Evolutionary conservation across 2,888 invertebrate genomes (phyloP).

Genomic region (Candidula unifasciata): DNA sequence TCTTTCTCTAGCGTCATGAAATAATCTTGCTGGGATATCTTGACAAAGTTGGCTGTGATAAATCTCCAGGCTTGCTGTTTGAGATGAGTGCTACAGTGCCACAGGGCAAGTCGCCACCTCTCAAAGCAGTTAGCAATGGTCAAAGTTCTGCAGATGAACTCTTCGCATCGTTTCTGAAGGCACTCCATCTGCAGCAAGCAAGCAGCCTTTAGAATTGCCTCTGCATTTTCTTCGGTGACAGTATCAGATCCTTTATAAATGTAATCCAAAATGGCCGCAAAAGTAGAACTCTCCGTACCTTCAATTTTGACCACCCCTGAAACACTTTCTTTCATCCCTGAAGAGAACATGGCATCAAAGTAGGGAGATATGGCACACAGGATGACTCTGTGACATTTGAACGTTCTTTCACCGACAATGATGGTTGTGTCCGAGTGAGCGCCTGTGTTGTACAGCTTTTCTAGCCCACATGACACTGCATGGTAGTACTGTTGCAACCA

Average conservation of each 20-base stretch:
- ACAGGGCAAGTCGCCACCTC: slow-evolving; percentile 88
- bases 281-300: slow-evolving; percentile 84
- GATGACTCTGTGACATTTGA: slow-evolving; percentile 68
- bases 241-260: slow-evolving; percentile 89
- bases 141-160: slow-evolving; percentile 85
- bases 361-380: slow-evolving; percentile 70
- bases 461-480: slow-evolving; percentile 58
- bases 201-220: slow-evolving; percentile 84
- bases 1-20: slow-evolving; percentile 82
- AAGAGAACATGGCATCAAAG: slow-evolving; percentile 68
- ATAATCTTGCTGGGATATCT: slow-evolving; percentile 64
- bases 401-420: slow-evolving; percentile 61
- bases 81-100: slow-evolving; percentile 85
- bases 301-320: slow-evolving; percentile 62
- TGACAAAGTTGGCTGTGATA: slow-evolving; percentile 80
- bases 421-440: slow-evolving; percentile 67
- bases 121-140: slow-evolving; percentile 89
- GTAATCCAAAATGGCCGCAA: slow-evolving; percentile 88
- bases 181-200: slow-evolving; percentile 91
- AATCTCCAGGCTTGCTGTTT: slow-evolving; percentile 83
- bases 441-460: slow-evolving; percentile 54
- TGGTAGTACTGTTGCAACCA: slow-evolving; percentile 59
- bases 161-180: slow-evolving; percentile 87
- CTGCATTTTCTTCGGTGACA: slow-evolving; percentile 87
- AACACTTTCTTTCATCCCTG: slow-evolving; percentile 64